Evolutionary conservation across 2,888 invertebrate genomes (phyloP), one percentile per base, ranked within the genome.

Genomic region (Dasysyrphus tricinctus): DNA sequence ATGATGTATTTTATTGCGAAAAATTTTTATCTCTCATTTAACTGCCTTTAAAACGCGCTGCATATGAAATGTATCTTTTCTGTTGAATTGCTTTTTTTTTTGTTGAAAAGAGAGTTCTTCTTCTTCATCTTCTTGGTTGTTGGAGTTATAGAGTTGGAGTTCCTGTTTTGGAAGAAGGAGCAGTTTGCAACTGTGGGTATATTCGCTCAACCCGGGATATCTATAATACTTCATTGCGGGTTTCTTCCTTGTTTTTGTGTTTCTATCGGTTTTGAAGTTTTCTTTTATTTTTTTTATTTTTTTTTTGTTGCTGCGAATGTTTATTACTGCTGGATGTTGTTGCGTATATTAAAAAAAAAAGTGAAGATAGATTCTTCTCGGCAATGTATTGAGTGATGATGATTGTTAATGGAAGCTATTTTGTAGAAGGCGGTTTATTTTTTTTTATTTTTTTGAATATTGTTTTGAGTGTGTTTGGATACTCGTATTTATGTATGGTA

Each of bases 1-100:
- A 89, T 89, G 89, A 89, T 89, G 89, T 89, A 88, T 89, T 89
- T 89, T 89, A 89, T 88, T 88, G 89, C 88, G 88, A 89, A 88
- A 89, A 88, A 89, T 88, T 88, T 89, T 89, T 89, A 89, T 89
- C 89, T 89, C 88, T 89, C 89, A 89, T 89, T 89, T 89, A 88
- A 89, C 88, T 88, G 89, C 88, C 88, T 88, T 88, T 88, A 88
- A 89, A 83, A 83, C 73, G 79, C 75, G 82, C 86, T 86, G 86
- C 86, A 86, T 86, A 86, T 86, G 86, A 86, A 86, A 86, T 82
- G 86, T 79, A 86, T 82, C 86, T 86, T 79, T 65, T 74, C n/a
- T 34, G 44, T 9, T 47, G n/a, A n/a, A n/a, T n/a, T n/a, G n/a
- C n/a, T 63, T 39, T 39, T 59, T 61, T 24, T 42, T 24, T 29